Evolutionary conservation across 2,888 invertebrate species (phyloP).

Genomic region (Xestobium rufovillosum): DNA sequence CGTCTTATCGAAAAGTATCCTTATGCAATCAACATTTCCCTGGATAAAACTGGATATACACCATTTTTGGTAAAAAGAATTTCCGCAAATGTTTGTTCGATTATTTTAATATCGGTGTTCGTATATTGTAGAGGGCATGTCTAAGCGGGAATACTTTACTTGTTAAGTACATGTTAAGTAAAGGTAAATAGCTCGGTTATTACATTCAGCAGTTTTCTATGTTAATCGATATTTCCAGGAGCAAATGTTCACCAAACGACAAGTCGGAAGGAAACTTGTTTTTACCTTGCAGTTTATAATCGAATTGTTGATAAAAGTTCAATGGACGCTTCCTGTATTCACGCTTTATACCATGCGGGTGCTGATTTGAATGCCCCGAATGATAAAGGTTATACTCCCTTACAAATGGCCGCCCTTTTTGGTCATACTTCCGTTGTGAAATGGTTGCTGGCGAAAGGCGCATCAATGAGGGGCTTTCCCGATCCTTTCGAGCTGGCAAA

Average conservation of each 20-base stretch:
- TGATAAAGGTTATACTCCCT: slow-evolving; percentile 28
- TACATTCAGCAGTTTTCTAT: slow-evolving; percentile 8
- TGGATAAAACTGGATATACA: slow-evolving; percentile 18
- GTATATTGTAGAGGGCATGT: slow-evolving; percentile 28
- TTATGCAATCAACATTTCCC: slow-evolving; percentile 16
- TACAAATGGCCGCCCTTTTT: slow-evolving; percentile 36
- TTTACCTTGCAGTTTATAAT: slow-evolving; percentile 33
- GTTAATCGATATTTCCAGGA: slow-evolving; percentile 22
- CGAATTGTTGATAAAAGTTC: slow-evolving; percentile 27
- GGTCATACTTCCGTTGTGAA: slow-evolving; percentile 32
- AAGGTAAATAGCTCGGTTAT: slow-evolving; percentile 18
- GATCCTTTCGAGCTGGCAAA: background rate
- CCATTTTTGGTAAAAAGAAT: slow-evolving; percentile 26
- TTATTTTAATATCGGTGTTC: background rate
- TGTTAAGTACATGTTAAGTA: slow-evolving; percentile 31
- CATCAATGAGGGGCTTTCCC: slow-evolving; percentile 18
- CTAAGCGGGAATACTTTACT: slow-evolving; percentile 31
- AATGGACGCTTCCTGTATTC: slow-evolving; percentile 33
- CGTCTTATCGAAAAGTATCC: slow-evolving; percentile 25
- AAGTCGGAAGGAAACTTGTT: slow-evolving; percentile 29
- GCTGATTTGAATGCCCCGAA: slow-evolving; percentile 33
- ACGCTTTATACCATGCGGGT: slow-evolving; percentile 34
- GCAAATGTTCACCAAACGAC: slow-evolving; percentile 31
- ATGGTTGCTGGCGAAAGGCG: slow-evolving; percentile 33
- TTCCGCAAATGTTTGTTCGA: too few relatives aligned